phyloP scores from a whole-genome alignment of 2,888 invertebrate genomes.

The Labia minor region DNA sequence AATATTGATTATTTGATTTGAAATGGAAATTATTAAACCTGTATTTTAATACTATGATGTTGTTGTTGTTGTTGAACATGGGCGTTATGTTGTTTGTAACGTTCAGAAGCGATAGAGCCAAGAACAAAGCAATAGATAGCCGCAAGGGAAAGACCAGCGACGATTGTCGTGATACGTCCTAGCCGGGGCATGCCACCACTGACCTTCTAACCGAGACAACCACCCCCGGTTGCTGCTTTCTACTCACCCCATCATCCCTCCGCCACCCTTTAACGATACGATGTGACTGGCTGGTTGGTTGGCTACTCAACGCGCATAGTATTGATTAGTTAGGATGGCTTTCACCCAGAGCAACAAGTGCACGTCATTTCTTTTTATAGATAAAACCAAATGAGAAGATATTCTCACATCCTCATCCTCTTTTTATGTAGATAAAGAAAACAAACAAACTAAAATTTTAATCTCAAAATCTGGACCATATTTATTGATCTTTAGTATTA shows the following conservation, averaged over 20 bases:
- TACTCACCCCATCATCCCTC: not conserved
- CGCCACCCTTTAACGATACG: not conserved
- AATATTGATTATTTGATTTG: too few species aligned
- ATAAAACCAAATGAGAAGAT: too few species aligned
- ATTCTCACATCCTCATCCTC: too few species aligned
- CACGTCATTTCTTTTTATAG: not conserved
- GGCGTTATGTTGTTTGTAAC: not conserved
- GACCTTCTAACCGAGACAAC: not conserved
- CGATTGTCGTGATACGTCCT: not conserved
- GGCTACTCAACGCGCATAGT: not conserved
- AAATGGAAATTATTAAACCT: too few species aligned
- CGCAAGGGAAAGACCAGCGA: not conserved
- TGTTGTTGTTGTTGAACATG: too few species aligned
- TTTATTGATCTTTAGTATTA: too few species aligned
- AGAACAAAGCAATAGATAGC: not conserved
- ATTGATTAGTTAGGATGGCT: not conserved
- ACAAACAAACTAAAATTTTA: too few species aligned
- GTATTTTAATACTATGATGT: not conserved
- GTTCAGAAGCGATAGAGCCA: not conserved
- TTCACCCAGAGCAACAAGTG: conserved; percentile 7
- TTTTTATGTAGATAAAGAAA: too few species aligned
- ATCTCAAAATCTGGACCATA: too few species aligned
- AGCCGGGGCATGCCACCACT: not conserved
- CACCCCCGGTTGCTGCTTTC: not conserved
- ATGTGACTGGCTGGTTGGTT: too few species aligned